phyloP scores from a whole-genome alignment of 2,797 vertebrate genomes.

The Pantherophis vulpinus region DNA sequence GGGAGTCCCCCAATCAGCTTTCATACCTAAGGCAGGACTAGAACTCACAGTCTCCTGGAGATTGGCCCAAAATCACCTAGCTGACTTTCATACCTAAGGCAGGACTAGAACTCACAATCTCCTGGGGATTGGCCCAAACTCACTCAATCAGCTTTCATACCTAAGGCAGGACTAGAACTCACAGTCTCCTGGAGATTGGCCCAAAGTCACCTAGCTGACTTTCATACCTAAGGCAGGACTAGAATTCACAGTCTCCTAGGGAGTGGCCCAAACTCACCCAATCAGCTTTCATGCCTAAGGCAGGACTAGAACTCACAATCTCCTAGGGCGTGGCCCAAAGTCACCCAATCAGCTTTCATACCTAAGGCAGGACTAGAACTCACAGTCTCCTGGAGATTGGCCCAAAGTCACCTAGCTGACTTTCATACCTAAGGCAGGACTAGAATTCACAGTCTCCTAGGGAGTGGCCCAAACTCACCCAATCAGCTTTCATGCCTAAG shows the following conservation, averaged over 20 bases:
- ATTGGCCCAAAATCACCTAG: too few relatives aligned
- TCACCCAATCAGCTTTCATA: background rate
- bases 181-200: too few relatives aligned
- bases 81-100: too few relatives aligned
- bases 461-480: background rate
- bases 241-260: too few relatives aligned
- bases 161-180: too few relatives aligned
- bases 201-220: too few relatives aligned
- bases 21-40: too few relatives aligned
- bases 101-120: background rate
- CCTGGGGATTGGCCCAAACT: too few relatives aligned
- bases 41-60: background rate
- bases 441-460: background rate
- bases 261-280: too few relatives aligned
- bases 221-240: too few relatives aligned
- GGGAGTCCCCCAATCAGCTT: too few relatives aligned
- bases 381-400: background rate
- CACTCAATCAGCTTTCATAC: too few relatives aligned
- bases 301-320: background rate
- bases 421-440: background rate
- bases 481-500: background rate
- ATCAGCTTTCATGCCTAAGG: background rate
- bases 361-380: background rate
- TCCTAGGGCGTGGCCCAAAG: background rate
- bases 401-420: fast-evolving